A percentile compares a stretch with the other conserved stretches of the same genome.
Conservation (phyloP, 2,113 vertebrate genomes). For the Tringa solitaria region DNA sequence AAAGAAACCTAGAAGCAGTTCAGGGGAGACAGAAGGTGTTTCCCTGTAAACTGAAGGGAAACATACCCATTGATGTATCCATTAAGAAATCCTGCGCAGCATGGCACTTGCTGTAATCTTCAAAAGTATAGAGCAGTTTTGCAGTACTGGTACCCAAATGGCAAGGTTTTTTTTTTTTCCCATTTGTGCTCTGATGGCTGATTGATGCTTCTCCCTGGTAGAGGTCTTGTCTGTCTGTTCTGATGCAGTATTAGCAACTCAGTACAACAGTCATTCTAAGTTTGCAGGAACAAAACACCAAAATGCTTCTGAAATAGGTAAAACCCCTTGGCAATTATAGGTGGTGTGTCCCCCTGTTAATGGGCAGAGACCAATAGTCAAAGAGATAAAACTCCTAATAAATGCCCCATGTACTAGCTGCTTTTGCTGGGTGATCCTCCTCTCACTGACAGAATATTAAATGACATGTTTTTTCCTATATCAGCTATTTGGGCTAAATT, state of each 20-base stretch:
- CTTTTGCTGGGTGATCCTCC: neutral
- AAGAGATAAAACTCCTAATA: neutral
- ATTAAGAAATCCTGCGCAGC: neutral
- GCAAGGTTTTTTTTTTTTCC: neutral
- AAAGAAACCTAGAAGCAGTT: constrained; percentile 25
- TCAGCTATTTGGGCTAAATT: neutral
- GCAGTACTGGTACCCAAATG: accelerated
- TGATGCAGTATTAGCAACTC: neutral
- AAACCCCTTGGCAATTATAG: neutral
- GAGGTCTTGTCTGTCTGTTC: neutral
- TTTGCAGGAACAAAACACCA: neutral
- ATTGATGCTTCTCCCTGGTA: neutral
- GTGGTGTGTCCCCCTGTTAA: neutral
- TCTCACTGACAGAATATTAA: neutral
- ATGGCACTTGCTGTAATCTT: neutral
- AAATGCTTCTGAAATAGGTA: neutral
- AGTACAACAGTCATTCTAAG: neutral
- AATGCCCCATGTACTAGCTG: neutral
- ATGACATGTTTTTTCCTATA: neutral
- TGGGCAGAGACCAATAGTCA: neutral
- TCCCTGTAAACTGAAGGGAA: neutral
- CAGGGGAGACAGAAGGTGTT: neutral
- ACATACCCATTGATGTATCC: neutral
- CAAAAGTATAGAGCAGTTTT: neutral
- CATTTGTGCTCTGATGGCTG: neutral